Base-by-base conservation (phyloP, 2,888 invertebrate genomes). In the Macroteleia sp. region DNA sequence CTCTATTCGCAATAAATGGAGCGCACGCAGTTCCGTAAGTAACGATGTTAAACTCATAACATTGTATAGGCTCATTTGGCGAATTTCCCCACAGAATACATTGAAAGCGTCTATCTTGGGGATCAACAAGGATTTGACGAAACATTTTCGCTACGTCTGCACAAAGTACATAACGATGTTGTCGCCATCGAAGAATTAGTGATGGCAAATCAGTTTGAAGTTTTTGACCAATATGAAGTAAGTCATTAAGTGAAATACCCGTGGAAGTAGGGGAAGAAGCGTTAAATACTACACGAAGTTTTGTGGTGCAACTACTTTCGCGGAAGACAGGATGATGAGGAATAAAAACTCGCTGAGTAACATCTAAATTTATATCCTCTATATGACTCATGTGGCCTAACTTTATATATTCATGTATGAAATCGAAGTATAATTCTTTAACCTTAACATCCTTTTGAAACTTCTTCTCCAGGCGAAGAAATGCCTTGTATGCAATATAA, bases 91-190 rank as follows among this genome's bases (percentile, higher is more conserved):
- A 69, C 6, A 57, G 19, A 36, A 57, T 57, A 5, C 17, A 17
- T 17, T 70, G 42, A 5, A 32, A 50, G 0, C 9, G 36, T 16
- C 22, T 1, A 12, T 67, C 36, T 25, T 32, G 16, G 5, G 56
- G 48, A 20, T 16, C 3, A 1, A 57, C 22, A 6, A 56, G 8
- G 3, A 59, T 42, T 22, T 70, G 25, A 5, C 59, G 39, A 50
- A 70, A 70, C 59, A 70, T 70, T 30, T 70, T 50, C 4, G 28
- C 48, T 3, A 69, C 36, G 12, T 69, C 67, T 1, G 57, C 34
- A 1, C 36, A 34, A 8, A 57, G 25, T 1, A 46, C 67, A 28
- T 36, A 69, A 19, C 6, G 6, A n/a, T 20, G 34, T 22, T 14
- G 25, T 16, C 66, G 30, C 54, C 66, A 66, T 9, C 41, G 17